These are phyloP conservation scores for Adelges cooleyi DNA, from an alignment of 1,140 invertebrate genomes.

Conservation along the genomic window DNA sequence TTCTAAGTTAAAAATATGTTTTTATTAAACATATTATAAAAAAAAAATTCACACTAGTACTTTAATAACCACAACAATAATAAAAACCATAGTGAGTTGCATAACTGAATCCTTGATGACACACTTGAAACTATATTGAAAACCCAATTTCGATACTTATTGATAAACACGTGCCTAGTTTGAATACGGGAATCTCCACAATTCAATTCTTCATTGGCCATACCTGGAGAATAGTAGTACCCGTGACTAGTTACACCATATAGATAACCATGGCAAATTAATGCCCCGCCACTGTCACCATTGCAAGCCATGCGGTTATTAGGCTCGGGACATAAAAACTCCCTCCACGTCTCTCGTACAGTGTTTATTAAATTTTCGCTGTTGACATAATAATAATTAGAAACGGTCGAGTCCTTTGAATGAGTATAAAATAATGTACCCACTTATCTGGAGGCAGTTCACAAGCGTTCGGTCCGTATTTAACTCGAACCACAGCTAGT, in stretches of 20 bases:
- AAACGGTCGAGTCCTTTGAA: no score
- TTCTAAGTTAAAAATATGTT: no score
- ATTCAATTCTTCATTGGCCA: not conserved
- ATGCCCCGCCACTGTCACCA: constrained; percentile 10
- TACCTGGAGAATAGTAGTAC: constrained; percentile 6
- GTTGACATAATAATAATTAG: no score
- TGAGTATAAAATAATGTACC: not conserved
- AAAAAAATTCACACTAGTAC: no score
- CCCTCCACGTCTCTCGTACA: not conserved
- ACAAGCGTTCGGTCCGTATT: constrained; percentile 3
- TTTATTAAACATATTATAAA: no score
- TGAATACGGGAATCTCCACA: constrained; percentile 7
- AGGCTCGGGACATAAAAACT: not conserved
- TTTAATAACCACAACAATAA: no score
- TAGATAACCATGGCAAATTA: not conserved
- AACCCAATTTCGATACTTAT: not conserved
- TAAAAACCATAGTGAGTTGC: no score
- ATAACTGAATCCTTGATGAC: no score
- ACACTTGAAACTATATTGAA: not conserved
- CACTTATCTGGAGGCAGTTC: constrained; percentile 4
- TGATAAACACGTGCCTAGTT: not conserved
- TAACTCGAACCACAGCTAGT: not conserved
- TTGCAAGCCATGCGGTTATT: not conserved
- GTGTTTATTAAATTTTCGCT: not conserved
- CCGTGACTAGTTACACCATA: constrained; percentile 6